Percentiles rank a stretch among this genome's conserved stretches.
Evolutionary conservation across 2,888 invertebrate species (phyloP).

Genomic region (Aphidoletes aphidimyza): DNA sequence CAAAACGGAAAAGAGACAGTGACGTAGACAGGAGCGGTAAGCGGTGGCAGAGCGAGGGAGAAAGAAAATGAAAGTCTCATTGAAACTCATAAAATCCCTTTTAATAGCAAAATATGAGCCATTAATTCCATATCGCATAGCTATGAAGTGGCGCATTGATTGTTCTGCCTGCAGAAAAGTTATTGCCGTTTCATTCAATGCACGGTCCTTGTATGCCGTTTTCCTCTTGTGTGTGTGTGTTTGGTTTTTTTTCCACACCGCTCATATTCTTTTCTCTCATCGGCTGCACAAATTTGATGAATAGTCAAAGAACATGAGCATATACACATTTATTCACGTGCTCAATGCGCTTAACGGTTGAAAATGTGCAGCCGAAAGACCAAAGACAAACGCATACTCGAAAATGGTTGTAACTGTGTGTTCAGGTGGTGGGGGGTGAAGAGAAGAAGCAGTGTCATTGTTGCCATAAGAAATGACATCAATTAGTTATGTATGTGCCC

Average conservation of each 20-base stretch:
- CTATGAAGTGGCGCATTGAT: conserved; percentile 10
- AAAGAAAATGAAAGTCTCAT: too few relatives aligned
- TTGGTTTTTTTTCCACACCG: too few relatives aligned
- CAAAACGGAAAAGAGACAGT: too few relatives aligned
- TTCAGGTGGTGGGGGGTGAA: too few relatives aligned
- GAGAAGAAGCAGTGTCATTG: conserved; percentile 19
- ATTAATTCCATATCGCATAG: not conserved
- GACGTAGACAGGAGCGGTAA: too few relatives aligned
- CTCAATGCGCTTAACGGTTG: not conserved
- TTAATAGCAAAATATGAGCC: conserved; percentile 13
- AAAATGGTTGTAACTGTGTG: not conserved
- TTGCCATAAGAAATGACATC: conserved; percentile 13
- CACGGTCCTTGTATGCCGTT: too few relatives aligned
- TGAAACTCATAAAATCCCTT: not conserved
- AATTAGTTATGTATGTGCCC: conserved; percentile 31
- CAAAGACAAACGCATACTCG: not conserved
- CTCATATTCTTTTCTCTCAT: too few relatives aligned
- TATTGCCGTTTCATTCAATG: not conserved
- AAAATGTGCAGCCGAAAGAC: not conserved
- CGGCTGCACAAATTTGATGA: conserved; percentile 4
- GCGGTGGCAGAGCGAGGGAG: too few relatives aligned
- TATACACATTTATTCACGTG: not conserved
- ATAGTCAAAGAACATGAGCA: conserved; percentile 1
- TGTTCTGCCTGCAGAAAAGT: not conserved
- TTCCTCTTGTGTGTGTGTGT: too few relatives aligned